These are phyloP conservation scores for Balearica regulorum DNA, from an alignment of 2,797 vertebrate genomes.

Conservation along the genomic window DNA sequence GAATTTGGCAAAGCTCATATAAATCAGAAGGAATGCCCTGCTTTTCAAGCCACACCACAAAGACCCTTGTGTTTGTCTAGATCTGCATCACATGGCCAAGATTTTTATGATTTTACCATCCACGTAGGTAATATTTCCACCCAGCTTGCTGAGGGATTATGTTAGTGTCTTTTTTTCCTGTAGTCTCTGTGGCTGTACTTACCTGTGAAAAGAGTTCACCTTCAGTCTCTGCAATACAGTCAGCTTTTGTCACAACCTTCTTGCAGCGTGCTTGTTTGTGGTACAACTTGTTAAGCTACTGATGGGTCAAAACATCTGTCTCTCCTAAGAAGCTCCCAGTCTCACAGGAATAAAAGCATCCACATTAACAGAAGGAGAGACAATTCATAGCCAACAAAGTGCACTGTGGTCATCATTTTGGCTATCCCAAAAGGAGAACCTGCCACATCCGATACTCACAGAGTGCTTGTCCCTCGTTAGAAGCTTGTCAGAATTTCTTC, in stretches of 20 bases:
- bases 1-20: neutral
- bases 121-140: too few relatives aligned
- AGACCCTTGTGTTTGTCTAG: neutral
- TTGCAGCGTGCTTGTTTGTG: neutral
- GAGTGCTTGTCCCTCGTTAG: neutral
- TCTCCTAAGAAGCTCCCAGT: neutral
- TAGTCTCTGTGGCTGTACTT: too few relatives aligned
- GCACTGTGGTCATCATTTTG: too few relatives aligned
- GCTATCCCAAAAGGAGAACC: neutral
- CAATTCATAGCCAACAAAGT: neutral
- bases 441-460: neutral
- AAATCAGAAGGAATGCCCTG: neutral
- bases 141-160: neutral
- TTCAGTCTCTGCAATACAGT: neutral
- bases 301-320: neutral
- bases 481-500: neutral
- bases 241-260: neutral
- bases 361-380: neutral
- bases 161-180: neutral
- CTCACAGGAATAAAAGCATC: neutral
- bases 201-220: neutral
- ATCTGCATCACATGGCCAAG: neutral
- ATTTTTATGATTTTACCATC: neutral
- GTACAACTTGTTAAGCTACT: neutral
- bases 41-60: neutral